phyloP scores from a whole-genome alignment of 2,888 invertebrate species.

The Phanerotoma sp. region DNA sequence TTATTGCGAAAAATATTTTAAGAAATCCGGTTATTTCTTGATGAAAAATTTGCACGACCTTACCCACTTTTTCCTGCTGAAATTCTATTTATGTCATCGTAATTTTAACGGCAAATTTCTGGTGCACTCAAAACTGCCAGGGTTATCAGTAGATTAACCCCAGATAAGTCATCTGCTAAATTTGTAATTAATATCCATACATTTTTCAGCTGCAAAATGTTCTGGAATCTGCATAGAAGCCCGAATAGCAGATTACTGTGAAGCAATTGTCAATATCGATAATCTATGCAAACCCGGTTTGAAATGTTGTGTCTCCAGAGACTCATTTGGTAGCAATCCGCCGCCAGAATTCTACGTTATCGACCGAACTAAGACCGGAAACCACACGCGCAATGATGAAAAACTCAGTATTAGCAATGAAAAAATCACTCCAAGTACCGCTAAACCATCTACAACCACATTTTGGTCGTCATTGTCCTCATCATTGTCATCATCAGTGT shows the following conservation, averaged over 20 bases:
- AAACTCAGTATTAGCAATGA: slow-evolving; percentile 36
- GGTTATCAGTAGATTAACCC: no score
- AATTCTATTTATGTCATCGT: no score
- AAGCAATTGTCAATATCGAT: slow-evolving; percentile 74
- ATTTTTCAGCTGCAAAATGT: slow-evolving; percentile 64
- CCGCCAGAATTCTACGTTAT: slow-evolving; percentile 75
- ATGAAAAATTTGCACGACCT: no score
- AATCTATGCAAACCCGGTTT: slow-evolving; percentile 74
- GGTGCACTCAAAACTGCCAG: no score
- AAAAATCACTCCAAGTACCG: slow-evolving; percentile 55
- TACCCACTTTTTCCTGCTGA: no score
- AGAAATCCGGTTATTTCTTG: no score
- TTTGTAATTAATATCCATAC: no score
- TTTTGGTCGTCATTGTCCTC: slow-evolving; percentile 22
- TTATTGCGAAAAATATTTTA: no score
- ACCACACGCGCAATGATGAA: slow-evolving; percentile 41
- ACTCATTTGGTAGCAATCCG: slow-evolving; percentile 70
- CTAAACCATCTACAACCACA: slow-evolving; percentile 40
- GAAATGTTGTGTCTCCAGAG: slow-evolving; percentile 80
- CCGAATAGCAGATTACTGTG: slow-evolving; percentile 81
- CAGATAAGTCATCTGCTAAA: no score
- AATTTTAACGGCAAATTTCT: no score
- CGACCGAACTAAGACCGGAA: slow-evolving; percentile 58
- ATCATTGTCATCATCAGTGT: background rate
- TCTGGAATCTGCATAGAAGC: slow-evolving; percentile 84